Evolutionary conservation across 2,797 vertebrate genomes (phyloP).

Genomic region (Argyrosomus regius): DNA sequence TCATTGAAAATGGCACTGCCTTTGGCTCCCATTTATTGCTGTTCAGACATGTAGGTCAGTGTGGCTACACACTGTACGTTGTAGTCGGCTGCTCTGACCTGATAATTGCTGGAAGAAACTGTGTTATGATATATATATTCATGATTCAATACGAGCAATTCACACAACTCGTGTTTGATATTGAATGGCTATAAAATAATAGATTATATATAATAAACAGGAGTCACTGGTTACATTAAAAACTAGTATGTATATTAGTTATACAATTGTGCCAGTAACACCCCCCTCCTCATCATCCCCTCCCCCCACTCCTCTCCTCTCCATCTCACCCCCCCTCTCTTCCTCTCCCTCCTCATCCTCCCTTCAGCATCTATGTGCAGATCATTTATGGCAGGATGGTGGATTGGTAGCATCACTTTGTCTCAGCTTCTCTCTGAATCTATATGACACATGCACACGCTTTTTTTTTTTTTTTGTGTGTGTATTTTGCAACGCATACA

Average conservation of each 20-base stretch:
- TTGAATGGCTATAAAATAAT: background rate
- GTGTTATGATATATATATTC: conserved; percentile 17
- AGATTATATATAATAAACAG: background rate
- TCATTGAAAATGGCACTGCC: conserved; percentile 88
- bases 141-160: background rate
- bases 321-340: background rate
- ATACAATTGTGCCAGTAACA: conserved; percentile 14
- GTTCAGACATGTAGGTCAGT: conserved; percentile 87
- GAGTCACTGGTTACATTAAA: conserved; percentile 3
- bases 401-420: conserved; percentile 74
- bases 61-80: conserved; percentile 75
- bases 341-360: conserved; percentile 27
- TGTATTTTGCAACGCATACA: conserved; percentile 12
- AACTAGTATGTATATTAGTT: conserved; percentile 15
- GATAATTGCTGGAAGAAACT: conserved; percentile 45
- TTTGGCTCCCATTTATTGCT: conserved; percentile 87
- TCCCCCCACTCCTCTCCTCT: too few relatives aligned
- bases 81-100: conserved; percentile 74
- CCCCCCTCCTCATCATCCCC: background rate
- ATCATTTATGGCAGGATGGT: conserved; percentile 71
- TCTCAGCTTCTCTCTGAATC: conserved; percentile 60
- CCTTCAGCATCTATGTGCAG: conserved; percentile 70
- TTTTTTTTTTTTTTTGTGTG: too few relatives aligned
- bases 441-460: conserved; percentile 35
- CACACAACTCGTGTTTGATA: background rate